Evolutionary conservation across 2,888 invertebrate species (phyloP).

Genomic region (Thera britannica): DNA sequence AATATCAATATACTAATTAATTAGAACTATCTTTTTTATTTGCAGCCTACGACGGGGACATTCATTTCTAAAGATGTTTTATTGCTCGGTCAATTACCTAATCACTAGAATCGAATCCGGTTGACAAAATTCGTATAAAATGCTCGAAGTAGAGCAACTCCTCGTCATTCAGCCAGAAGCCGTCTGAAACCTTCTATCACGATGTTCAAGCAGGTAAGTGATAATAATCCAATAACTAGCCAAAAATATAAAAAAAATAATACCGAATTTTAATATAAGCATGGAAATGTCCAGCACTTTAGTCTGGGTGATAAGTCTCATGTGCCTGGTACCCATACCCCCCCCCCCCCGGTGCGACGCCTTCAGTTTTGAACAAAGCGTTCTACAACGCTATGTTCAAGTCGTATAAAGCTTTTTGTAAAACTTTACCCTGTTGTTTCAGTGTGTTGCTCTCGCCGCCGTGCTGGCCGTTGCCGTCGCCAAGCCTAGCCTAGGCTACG

Average conservation of each 20-base stretch:
- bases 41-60: slow-evolving; percentile 10
- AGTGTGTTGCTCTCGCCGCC: slow-evolving; percentile 48
- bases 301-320: no score
- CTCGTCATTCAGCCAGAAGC: slow-evolving; percentile 42
- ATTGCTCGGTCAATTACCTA: neutral
- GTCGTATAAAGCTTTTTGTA: slow-evolving; percentile 22
- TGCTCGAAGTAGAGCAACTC: slow-evolving; percentile 29
- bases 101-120: slow-evolving; percentile 28
- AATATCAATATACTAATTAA: neutral
- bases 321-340: no score
- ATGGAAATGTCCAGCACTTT: no score
- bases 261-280: no score
- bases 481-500: slow-evolving; percentile 49
- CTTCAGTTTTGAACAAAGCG: no score
- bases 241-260: no score
- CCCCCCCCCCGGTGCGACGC: no score
- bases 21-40: slow-evolving; percentile 6
- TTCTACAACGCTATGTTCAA: no score
- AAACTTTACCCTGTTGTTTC: slow-evolving; percentile 31
- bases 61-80: neutral
- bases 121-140: slow-evolving; percentile 34
- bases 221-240: neutral
- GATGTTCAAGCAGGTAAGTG: slow-evolving; percentile 59
- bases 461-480: slow-evolving; percentile 63
- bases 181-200: slow-evolving; percentile 41